Conservation (phyloP, 2,888 invertebrate genomes). For the Cotesia congregata region DNA sequence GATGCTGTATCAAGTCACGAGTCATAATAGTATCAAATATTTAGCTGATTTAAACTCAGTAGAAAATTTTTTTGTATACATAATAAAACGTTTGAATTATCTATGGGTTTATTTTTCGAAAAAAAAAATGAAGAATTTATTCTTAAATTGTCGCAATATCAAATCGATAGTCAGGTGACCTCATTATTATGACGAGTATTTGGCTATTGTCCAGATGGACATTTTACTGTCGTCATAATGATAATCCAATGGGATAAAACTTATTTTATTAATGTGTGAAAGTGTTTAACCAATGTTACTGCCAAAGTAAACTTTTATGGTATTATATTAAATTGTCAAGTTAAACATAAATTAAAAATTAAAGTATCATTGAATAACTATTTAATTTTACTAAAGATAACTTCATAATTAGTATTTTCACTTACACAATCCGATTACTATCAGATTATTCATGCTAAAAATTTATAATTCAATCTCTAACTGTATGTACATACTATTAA, state of each 20-base stretch:
- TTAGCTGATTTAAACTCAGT: too few species aligned
- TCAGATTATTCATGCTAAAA: background rate
- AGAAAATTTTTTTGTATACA: too few species aligned
- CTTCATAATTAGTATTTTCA: background rate
- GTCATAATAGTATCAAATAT: too few species aligned
- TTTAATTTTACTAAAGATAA: background rate
- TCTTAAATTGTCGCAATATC: conserved; percentile 47
- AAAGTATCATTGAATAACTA: background rate
- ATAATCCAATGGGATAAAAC: background rate
- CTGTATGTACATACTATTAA: background rate
- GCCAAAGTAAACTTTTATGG: background rate
- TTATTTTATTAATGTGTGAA: background rate
- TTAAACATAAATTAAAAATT: background rate
- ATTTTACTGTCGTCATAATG: background rate
- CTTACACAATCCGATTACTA: background rate
- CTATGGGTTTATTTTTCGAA: background rate
- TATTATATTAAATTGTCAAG: background rate
- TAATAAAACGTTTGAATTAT: background rate
- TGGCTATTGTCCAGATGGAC: conserved; percentile 48
- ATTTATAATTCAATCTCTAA: background rate
- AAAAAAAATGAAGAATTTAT: background rate
- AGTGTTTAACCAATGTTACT: background rate
- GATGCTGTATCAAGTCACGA: too few species aligned
- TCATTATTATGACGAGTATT: conserved; percentile 50
- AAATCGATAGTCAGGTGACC: conserved; percentile 53